A percentile compares a stretch with the other conserved stretches of the same genome.
These are phyloP conservation scores for Apamea epomidion DNA, from an alignment of 2,888 invertebrate genomes.

Conservation along the genomic window DNA sequence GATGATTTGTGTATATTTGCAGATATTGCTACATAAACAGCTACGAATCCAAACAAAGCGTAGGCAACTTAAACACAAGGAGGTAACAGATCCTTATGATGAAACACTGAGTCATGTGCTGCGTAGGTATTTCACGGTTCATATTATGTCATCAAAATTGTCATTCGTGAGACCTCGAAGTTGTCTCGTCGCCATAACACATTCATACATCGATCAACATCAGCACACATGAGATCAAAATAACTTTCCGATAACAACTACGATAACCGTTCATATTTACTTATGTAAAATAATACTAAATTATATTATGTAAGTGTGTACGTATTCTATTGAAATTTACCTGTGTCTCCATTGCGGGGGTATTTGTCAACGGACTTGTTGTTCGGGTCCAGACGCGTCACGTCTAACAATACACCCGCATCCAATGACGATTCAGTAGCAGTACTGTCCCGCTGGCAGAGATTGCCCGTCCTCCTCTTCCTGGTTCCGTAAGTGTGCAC, in stretches of 20 bases:
- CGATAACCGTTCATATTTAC: constrained; percentile 47
- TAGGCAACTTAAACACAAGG: constrained; percentile 26
- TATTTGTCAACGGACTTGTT: constrained; percentile 74
- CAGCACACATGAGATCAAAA: constrained; percentile 74
- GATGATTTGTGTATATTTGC: neutral
- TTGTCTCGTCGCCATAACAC: constrained; percentile 62
- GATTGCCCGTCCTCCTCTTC: constrained; percentile 95
- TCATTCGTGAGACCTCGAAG: constrained; percentile 71
- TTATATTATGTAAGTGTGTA: constrained; percentile 21
- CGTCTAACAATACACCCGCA: constrained; percentile 86
- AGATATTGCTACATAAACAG: constrained; percentile 5
- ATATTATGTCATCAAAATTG: constrained; percentile 70
- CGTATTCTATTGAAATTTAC: constrained; percentile 70
- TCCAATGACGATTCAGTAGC: constrained; percentile 86
- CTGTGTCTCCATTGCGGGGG: constrained; percentile 79
- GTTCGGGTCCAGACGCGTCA: constrained; percentile 79
- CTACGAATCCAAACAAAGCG: constrained; percentile 21
- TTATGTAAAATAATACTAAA: constrained; percentile 38
- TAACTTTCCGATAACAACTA: constrained; percentile 69
- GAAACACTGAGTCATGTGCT: constrained; percentile 65
- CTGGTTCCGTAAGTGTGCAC: constrained; percentile 96
- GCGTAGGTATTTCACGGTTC: constrained; percentile 61
- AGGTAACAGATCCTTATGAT: constrained; percentile 52
- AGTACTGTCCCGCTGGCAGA: constrained; percentile 88
- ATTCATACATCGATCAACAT: constrained; percentile 80